Evolutionary conservation across 2,888 invertebrate species (phyloP).

Genomic region (Pyrrhia umbra): DNA sequence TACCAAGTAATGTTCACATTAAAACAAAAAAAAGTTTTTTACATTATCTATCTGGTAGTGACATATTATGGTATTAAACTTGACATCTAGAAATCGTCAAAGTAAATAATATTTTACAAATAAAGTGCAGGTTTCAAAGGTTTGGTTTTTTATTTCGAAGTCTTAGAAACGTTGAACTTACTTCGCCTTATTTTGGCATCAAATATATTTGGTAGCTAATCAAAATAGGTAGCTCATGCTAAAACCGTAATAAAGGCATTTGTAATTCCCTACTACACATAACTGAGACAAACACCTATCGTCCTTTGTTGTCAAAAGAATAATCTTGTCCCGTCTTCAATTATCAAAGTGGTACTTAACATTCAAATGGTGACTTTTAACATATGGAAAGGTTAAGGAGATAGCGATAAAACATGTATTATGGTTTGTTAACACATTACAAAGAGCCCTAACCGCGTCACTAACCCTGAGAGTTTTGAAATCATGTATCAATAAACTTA

Average conservation of each 20-base stretch:
- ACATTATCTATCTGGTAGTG: no score
- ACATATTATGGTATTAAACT: no score
- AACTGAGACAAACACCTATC: not conserved
- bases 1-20: no score
- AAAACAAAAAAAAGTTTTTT: no score
- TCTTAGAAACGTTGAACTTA: no score
- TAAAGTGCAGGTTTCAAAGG: no score
- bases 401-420: constrained; percentile 3
- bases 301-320: not conserved
- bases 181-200: no score
- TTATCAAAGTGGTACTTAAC: not conserved
- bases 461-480: constrained; percentile 46
- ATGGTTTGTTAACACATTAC: constrained; percentile 12
- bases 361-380: constrained; percentile 13
- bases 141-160: no score
- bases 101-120: no score
- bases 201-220: no score
- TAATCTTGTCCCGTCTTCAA: not conserved
- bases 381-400: constrained; percentile 12
- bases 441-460: constrained; percentile 15
- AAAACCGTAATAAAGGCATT: no score
- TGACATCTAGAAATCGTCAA: no score
- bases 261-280: not conserved
- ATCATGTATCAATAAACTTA: constrained; percentile 44
- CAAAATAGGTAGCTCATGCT: not conserved